These are phyloP conservation scores for Daphoenositta chrysoptera DNA, from an alignment of 2,113 vertebrate species.

Conservation along the genomic window DNA sequence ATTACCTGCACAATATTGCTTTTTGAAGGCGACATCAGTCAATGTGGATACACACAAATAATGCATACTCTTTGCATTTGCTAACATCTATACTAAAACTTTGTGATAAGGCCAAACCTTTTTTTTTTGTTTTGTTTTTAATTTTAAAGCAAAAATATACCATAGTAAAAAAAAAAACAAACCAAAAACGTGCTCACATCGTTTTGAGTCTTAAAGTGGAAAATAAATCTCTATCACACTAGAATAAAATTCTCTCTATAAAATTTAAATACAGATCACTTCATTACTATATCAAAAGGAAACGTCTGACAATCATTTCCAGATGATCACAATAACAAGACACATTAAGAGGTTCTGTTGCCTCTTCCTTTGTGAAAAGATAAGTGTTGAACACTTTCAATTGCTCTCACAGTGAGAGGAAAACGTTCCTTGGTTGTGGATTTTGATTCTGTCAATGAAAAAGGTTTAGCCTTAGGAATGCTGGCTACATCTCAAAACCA, in stretches of 20 bases:
- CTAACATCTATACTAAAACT: conserved; percentile 78
- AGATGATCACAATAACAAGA: conserved; percentile 76
- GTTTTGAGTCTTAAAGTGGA: conserved; percentile 70
- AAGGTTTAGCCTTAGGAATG: conserved; percentile 79
- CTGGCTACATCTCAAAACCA: conserved; percentile 71
- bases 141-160: conserved; percentile 74
- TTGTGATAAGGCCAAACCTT: conserved; percentile 80
- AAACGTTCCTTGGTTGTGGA: conserved; percentile 40
- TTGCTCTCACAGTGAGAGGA: conserved; percentile 48
- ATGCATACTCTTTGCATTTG: conserved; percentile 71
- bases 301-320: conserved; percentile 71
- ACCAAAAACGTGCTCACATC: conserved; percentile 33
- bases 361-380: conserved; percentile 59
- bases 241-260: conserved; percentile 79
- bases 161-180: conserved; percentile 69
- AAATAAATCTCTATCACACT: conserved; percentile 80
- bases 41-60: conserved; percentile 75
- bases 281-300: conserved; percentile 73
- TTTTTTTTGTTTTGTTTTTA: conserved; percentile 57
- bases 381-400: conserved; percentile 47
- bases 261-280: conserved; percentile 77
- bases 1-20: conserved; percentile 78
- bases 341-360: conserved; percentile 64
- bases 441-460: conserved; percentile 66
- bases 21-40: conserved; percentile 71